Percentiles rank a stretch among this genome's conserved stretches.
Evolutionary conservation across 2,113 vertebrate species (phyloP).

Genomic region (Pituophis catenifer): DNA sequence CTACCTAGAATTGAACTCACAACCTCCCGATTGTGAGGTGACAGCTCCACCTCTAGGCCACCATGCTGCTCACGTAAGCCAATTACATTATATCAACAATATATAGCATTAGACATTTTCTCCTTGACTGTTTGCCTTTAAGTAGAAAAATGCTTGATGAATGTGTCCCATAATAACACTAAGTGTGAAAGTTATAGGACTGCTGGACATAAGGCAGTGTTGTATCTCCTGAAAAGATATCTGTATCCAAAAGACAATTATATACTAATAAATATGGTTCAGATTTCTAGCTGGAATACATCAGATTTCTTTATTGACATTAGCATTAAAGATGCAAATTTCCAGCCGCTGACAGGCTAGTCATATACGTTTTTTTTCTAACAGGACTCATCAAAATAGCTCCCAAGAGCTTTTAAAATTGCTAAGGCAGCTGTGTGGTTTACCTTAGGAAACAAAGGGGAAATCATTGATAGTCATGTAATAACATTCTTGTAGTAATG

Average conservation of each 20-base stretch:
- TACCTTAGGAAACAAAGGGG: conserved; percentile 8
- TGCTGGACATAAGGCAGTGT: neutral
- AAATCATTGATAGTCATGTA: conserved; percentile 25
- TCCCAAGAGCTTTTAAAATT: conserved; percentile 22
- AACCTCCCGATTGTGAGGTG: neutral
- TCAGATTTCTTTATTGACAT: conserved; percentile 21
- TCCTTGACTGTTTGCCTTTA: neutral
- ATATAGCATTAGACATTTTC: neutral
- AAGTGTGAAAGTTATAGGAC: neutral
- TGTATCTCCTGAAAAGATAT: conserved; percentile 24
- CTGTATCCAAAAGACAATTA: conserved; percentile 25
- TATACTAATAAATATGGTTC: conserved; percentile 14
- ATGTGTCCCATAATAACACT: neutral
- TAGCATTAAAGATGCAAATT: conserved; percentile 26
- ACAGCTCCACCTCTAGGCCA: neutral
- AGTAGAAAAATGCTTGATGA: neutral
- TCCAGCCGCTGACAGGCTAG: neutral
- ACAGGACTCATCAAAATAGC: neutral
- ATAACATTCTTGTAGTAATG: conserved; percentile 25
- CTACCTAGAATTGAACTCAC: neutral
- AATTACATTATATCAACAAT: neutral
- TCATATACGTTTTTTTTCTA: neutral
- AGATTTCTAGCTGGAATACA: conserved; percentile 13
- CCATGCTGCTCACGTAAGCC: neutral
- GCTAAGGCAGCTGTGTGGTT: conserved; percentile 18